phyloP scores from a whole-genome alignment of 2,113 vertebrate species.

The Platysteira castanea region DNA sequence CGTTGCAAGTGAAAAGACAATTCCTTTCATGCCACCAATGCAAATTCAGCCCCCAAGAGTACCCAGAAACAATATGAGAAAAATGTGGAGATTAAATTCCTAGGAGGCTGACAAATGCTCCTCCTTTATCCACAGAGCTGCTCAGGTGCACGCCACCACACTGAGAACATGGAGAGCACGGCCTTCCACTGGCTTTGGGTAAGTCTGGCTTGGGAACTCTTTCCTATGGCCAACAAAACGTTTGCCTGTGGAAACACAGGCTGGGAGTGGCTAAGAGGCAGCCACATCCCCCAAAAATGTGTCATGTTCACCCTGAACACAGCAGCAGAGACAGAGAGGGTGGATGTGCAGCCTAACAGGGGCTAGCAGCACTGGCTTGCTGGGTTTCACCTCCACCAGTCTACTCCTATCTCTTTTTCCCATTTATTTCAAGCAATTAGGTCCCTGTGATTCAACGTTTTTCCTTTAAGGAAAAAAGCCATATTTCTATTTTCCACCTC shows the following conservation, averaged over 20 bases:
- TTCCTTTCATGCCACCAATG: background rate
- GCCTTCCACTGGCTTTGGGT: background rate
- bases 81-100: background rate
- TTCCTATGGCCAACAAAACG: fast-evolving
- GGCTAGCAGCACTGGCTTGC: background rate
- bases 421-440: background rate
- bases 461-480: background rate
- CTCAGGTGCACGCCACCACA: background rate
- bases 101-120: background rate
- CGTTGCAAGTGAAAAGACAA: background rate
- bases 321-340: background rate
- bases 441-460: background rate
- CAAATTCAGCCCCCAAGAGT: background rate
- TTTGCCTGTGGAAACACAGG: background rate
- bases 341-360: background rate
- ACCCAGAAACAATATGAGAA: background rate
- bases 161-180: fast-evolving
- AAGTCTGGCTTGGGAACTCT: background rate
- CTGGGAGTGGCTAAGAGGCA: background rate
- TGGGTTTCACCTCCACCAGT: background rate
- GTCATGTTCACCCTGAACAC: background rate
- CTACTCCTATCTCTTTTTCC: background rate
- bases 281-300: fast-evolving
- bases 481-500: background rate
- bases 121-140: background rate